phyloP scores from a whole-genome alignment of 2,888 invertebrate genomes.

The Eupelmus urozonus region DNA sequence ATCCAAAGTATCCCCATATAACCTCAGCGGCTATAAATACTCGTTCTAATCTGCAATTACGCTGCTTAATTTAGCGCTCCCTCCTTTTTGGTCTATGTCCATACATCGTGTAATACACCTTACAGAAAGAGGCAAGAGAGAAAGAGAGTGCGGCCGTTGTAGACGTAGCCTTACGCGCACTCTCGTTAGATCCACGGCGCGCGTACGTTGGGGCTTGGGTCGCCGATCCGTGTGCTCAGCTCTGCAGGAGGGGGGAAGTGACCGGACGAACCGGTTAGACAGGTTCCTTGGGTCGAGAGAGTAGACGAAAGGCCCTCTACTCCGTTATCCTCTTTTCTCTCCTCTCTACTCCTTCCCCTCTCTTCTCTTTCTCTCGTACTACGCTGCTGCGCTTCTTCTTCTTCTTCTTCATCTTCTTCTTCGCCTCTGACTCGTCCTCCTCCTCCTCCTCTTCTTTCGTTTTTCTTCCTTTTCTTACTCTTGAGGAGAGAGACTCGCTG shows the following conservation, averaged over 20 bases:
- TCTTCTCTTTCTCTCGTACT: conserved; percentile 11
- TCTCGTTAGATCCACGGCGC: conserved; percentile 44
- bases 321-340: conserved; percentile 58
- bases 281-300: conserved; percentile 54
- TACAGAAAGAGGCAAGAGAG: too few species aligned
- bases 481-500: too few species aligned
- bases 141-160: conserved; percentile 26
- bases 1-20: too few species aligned
- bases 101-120: too few species aligned
- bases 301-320: conserved; percentile 59
- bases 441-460: not conserved
- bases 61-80: too few species aligned
- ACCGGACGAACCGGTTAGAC: conserved; percentile 59
- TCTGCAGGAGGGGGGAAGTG: conserved; percentile 43
- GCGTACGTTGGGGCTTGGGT: conserved; percentile 20
- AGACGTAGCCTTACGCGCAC: conserved; percentile 34
- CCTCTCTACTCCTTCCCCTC: conserved; percentile 10
- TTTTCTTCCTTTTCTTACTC: conserved; percentile 1
- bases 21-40: not conserved
- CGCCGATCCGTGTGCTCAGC: conserved; percentile 44
- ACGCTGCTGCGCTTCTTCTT: not conserved
- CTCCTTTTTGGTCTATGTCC: too few species aligned
- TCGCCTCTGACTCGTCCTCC: conserved; percentile 8
- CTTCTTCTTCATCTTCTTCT: not conserved
- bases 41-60: too few species aligned